These are phyloP conservation scores for Chaetodon trifasciatus DNA, from an alignment of 2,797 vertebrate genomes.

Conservation along the genomic window DNA sequence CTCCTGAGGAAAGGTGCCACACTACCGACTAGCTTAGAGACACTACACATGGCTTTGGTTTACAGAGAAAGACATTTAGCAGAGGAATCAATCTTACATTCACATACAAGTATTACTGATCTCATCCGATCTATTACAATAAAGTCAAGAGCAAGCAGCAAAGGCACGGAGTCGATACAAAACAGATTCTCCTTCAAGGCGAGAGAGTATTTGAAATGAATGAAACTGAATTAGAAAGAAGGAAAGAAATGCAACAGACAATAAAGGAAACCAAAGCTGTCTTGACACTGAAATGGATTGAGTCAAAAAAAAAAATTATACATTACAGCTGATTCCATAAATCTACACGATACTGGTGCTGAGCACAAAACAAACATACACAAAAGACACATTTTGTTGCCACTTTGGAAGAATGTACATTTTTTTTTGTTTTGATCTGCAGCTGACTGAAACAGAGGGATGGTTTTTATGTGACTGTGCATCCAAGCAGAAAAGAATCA, in stretches of 20 bases:
- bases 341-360: slow-evolving; percentile 7
- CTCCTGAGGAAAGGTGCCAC: slow-evolving; percentile 48
- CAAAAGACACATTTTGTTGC: slow-evolving; percentile 2
- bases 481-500: neutral
- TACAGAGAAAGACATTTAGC: slow-evolving; percentile 49
- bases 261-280: slow-evolving; percentile 5
- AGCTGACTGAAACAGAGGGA: slow-evolving; percentile 1
- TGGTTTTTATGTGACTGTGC: neutral
- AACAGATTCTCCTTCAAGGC: neutral
- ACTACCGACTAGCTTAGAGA: slow-evolving; percentile 11
- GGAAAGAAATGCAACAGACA: slow-evolving; percentile 15
- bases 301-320: slow-evolving; percentile 23
- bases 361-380: slow-evolving; percentile 29
- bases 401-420: slow-evolving; percentile 18
- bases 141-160: slow-evolving; percentile 12
- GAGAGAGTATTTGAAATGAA: neutral
- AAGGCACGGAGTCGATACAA: slow-evolving; percentile 54
- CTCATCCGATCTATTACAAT: slow-evolving; percentile 32
- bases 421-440: slow-evolving; percentile 13
- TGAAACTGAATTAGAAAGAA: neutral
- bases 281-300: slow-evolving; percentile 9
- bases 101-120: too few species aligned
- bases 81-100: slow-evolving; percentile 32
- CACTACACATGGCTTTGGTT: slow-evolving; percentile 69
- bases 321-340: slow-evolving; percentile 40